Conservation (phyloP, 2,113 vertebrate species). For the Sigmodon hispidus region DNA sequence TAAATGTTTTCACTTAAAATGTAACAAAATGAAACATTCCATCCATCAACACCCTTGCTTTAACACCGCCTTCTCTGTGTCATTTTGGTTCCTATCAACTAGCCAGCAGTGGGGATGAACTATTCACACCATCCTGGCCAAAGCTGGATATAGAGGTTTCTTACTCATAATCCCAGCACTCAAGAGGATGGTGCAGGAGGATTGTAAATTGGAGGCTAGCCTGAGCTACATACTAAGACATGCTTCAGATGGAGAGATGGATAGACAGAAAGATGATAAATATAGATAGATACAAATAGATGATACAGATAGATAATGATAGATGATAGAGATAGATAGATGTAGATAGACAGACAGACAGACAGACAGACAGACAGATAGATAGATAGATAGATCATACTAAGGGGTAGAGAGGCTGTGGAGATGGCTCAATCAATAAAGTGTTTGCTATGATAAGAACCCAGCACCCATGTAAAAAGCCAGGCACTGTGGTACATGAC, state of each 20-base stretch:
- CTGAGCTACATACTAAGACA: background rate
- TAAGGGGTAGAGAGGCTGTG: too few relatives aligned
- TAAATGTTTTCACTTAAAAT: constrained; percentile 42
- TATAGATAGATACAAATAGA: too few relatives aligned
- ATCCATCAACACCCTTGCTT: background rate
- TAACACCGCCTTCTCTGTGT: background rate
- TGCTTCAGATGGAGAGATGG: background rate
- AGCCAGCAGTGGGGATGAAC: background rate
- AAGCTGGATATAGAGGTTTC: background rate
- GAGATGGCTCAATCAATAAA: background rate
- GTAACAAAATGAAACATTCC: constrained; percentile 8
- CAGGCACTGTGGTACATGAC: background rate
- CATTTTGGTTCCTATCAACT: background rate
- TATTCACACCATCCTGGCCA: background rate
- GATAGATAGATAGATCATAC: background rate
- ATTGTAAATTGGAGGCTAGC: background rate
- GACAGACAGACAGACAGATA: background rate
- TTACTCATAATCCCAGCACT: background rate
- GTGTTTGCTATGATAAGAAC: background rate
- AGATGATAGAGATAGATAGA: too few relatives aligned
- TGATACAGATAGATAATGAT: too few relatives aligned
- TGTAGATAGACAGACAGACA: background rate
- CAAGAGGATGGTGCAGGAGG: background rate
- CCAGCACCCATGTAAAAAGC: background rate
- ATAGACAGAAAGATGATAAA: too few relatives aligned